Evolutionary conservation across 2,113 vertebrate genomes (phyloP), one percentile per base, ranked within the genome.

Genomic region (Proteles cristata): DNA sequence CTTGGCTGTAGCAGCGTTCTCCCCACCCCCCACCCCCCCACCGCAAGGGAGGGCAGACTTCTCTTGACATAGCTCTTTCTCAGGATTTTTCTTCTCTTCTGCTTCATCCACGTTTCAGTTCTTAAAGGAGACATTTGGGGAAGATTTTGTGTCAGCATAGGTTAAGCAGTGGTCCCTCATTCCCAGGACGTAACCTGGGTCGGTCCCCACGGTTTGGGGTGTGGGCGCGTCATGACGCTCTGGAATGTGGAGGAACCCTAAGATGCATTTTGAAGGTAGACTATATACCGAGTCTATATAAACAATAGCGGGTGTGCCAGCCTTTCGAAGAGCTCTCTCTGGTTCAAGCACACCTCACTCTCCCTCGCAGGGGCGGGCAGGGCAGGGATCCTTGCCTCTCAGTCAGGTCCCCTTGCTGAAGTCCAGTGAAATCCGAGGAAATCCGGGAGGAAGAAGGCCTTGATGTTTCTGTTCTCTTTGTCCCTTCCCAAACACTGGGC

Each of bases 161-260:
- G 61, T 26, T 31, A 15, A 6, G 0, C 6, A 10, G 11, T 11
- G 28, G 45, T 39, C 33, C 58, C 4, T 1, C 2, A 26, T 53
- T 31, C 83, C 65, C 63, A 86, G 66, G 63, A 48, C 0, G 0
- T 10, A 25, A 50, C 26, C 45, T 48, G 43, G 86, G 50, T 33
- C 10, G 5, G 28, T 4, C 8, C 25, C 5, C 63, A 31, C 25
- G 6, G 48, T 12, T 3, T n/a, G 31, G 43, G 14, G 23, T 31
- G 10, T 0, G 17, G 26, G 19, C 0, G 2, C 28, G 65, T 80
- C 23, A 0, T 48, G 50, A 7, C 10, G 11, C 7, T 26, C 76
- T 31, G 7, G 15, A 15, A 26, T 48, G 11, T 2, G 15, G 5
- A 4, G 39, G 31, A 14, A 48, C 81, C 69, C 66, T 43, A 15